Evolutionary conservation across 2,113 vertebrate genomes (phyloP), one percentile per base, ranked within the genome.

Genomic region (Oenanthe melanoleuca): DNA sequence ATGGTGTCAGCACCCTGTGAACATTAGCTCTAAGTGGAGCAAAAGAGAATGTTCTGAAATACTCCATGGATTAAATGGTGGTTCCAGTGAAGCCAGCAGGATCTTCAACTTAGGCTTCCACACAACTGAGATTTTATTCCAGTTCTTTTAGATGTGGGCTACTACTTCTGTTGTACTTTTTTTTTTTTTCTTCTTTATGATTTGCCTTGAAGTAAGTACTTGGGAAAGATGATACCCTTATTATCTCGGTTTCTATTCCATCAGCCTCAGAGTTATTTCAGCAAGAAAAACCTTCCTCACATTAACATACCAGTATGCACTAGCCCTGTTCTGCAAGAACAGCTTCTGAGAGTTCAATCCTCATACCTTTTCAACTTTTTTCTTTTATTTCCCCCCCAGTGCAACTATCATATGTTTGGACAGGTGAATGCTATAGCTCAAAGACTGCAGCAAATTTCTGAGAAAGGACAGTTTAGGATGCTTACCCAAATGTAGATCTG

Each of bases 21-120:
- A 15, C 8, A 0, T 55, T 77, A 85, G 23, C 22, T 72, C 18
- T 77, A 29, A 55, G n/a, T 34, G 28, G 26, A 52, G 21, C 37
- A 91, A 78, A 95, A 83, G 37, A 16, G 31, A 64, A 52, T 38
- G 14, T 77, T 87, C 78, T 80, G 37, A 85, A 57, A 71, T 38
- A 38, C 45, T 75, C 61, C 11, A 11, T 49, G 44, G 70, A 81
- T 87, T 81, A 87, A 95, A 87, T 60, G 15, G 12, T 64, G 16
- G 14, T 44, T 78, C 31, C 74, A 31, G 14, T 57, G 55, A 74
- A 79, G 53, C 28, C 59, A 81, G 29, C 8, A 53, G 22, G 26
- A 66, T 82, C 57, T 80, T 89, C 80, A 86, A 21, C 60, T 82
- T 81, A 65, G 44, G 8, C 37, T 69, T 78, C n/a, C 12, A 40